Conservation (phyloP, 2,888 invertebrate species). For the Trimorus sp. region DNA sequence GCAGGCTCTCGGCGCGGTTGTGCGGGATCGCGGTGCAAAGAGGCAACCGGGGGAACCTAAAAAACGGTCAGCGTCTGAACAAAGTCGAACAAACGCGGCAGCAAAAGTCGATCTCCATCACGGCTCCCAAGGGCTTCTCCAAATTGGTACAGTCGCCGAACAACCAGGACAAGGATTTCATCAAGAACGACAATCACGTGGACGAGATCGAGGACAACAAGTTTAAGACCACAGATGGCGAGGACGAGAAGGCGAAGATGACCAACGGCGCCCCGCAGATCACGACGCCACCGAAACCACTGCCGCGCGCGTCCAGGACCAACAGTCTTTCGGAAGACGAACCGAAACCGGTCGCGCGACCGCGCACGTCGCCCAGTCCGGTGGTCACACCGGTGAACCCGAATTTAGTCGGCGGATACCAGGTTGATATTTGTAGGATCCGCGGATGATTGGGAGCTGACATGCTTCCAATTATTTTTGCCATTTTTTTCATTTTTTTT, state of each 20-base stretch:
- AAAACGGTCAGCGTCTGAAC: slow-evolving; percentile 77
- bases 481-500: slow-evolving; percentile 55
- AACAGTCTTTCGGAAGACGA: slow-evolving; percentile 88
- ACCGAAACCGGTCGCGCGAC: slow-evolving; percentile 87
- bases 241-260: slow-evolving; percentile 77
- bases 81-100: slow-evolving; percentile 75
- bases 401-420: slow-evolving; percentile 86
- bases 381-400: slow-evolving; percentile 85
- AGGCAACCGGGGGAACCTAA: slow-evolving; percentile 78
- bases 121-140: slow-evolving; percentile 75
- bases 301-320: slow-evolving; percentile 89
- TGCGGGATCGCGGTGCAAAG: slow-evolving; percentile 78
- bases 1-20: not conserved
- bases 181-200: slow-evolving; percentile 70
- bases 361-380: slow-evolving; percentile 86
- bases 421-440: slow-evolving; percentile 84
- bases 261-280: slow-evolving; percentile 78
- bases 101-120: slow-evolving; percentile 74
- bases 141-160: slow-evolving; percentile 71
- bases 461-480: no score
- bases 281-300: slow-evolving; percentile 88
- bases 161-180: slow-evolving; percentile 76
- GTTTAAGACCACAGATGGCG: slow-evolving; percentile 72
- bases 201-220: slow-evolving; percentile 75
- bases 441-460: no score